Conservation (phyloP, 1,140 invertebrate genomes). For the Uloborus diversus region DNA sequence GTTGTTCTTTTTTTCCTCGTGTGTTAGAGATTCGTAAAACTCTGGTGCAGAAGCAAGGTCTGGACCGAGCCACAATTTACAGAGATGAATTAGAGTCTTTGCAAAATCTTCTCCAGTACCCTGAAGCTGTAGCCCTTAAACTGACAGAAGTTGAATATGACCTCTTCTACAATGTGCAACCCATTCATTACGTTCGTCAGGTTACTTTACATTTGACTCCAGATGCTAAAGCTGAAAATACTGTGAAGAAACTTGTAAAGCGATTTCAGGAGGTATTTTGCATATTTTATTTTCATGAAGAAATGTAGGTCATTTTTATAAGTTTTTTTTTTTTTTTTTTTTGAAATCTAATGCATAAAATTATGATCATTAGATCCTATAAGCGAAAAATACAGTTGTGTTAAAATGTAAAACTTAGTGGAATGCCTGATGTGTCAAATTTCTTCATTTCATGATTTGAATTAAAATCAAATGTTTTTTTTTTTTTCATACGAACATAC, state of each 20-base stretch:
- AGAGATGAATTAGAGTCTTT: conserved; percentile 85
- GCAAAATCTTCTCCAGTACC: conserved; percentile 89
- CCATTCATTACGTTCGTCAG: conserved; percentile 88
- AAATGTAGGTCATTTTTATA: no score
- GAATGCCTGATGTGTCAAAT: no score
- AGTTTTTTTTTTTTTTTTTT: not conserved
- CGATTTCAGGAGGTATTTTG: conserved; percentile 89
- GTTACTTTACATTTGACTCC: conserved; percentile 76
- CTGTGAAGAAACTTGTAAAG: conserved; percentile 77
- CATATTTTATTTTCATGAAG: no score
- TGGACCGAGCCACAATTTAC: conserved; percentile 67
- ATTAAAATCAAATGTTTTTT: no score
- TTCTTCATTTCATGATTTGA: no score
- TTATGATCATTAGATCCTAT: no score
- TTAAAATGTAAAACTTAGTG: no score
- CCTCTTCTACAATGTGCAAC: conserved; percentile 85
- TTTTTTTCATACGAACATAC: no score
- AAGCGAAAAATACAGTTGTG: no score
- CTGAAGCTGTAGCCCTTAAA: conserved; percentile 90
- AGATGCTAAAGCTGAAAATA: conserved; percentile 60
- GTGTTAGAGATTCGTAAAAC: conserved; percentile 41
- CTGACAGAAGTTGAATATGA: conserved; percentile 86
- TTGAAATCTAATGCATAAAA: not conserved
- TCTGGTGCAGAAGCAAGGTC: conserved; percentile 7
- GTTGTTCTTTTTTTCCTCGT: no score